Evolutionary conservation across 2,888 invertebrate species (phyloP), one percentile per base, ranked within the genome.

Genomic region (Pelosia muscerda): DNA sequence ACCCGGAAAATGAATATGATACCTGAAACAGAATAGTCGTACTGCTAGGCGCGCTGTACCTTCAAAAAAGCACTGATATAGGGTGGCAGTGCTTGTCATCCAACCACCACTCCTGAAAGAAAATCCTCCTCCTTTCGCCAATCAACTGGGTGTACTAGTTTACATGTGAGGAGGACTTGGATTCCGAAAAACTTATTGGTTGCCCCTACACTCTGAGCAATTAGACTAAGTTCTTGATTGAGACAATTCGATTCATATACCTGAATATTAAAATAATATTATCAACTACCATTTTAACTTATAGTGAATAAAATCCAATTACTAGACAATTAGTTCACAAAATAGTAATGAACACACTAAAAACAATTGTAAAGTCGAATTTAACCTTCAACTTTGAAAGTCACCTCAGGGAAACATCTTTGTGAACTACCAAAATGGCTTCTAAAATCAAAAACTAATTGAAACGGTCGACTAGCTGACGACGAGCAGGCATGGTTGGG

Each of bases 391-490:
- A 58, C 58, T 58, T 22, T n/a, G 22, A 31, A 31, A 58, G 31
- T 11, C 31, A 49, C 49, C 49, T 49, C n/a, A 49, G 49, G 49
- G 49, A 49, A 49, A 49, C 49, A 49, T 49, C 49, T 61, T 53
- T 70, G 72, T 69, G 64, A 77, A 67, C 79, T 76, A 68, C 68
- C 69, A 66, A 71, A 79, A 71, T 57, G 56, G 67, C 42, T 66
- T 62, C 42, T 70, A 25, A 69, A 72, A 70, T 70, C 31, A 71
- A 69, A 73, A 76, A 64, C 56, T 72, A 70, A 66, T 74, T 66
- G 64, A 73, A 54, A 49, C 66, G 15, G 71, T 71, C 55, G 71
- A 72, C 67, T 70, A 58, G 60, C 53, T 81, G 63, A 69, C 71
- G 71, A 79, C 25, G 26, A 63, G 53, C 25, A 57, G 19, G 57